A percentile compares a stretch with the other conserved stretches of the same genome.
phyloP scores from a whole-genome alignment of 92 coral and sea anemone genomes.

The Virgularia gustaviana region DNA sequence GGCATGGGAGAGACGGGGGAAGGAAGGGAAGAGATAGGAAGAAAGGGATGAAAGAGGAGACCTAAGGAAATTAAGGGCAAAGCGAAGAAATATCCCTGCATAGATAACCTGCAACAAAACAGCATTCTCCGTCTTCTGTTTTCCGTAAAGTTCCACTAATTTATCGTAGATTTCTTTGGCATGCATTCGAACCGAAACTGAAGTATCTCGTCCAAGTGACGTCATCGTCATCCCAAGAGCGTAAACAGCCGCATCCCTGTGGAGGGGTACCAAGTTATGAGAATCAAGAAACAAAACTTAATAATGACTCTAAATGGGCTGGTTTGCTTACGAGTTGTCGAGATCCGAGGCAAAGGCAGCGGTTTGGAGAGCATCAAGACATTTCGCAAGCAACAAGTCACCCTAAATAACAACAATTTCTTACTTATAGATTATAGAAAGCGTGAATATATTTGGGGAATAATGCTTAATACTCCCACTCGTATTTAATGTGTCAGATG shows the following conservation, averaged over 20 bases:
- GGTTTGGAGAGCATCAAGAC: conserved; percentile 67
- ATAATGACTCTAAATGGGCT: background rate
- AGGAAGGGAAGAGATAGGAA: background rate
- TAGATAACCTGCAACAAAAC: conserved; percentile 69
- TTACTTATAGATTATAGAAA: too few relatives aligned
- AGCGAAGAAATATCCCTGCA: background rate
- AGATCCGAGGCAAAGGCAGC: conserved; percentile 61
- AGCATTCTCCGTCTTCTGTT: conserved; percentile 47
- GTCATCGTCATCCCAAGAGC: conserved; percentile 80
- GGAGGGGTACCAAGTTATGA: background rate
- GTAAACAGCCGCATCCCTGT: conserved; percentile 85
- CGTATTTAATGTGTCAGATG: too few relatives aligned
- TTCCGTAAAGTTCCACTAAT: conserved; percentile 52
- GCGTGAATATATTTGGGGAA: too few relatives aligned
- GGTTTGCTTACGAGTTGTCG: conserved; percentile 74
- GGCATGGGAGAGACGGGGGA: background rate
- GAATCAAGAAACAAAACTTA: background rate
- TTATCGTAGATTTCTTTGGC: conserved; percentile 62
- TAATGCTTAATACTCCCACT: too few relatives aligned
- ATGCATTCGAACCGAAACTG: conserved; percentile 71
- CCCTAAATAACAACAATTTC: too few relatives aligned
- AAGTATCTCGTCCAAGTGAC: conserved; percentile 68
- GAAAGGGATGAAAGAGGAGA: background rate
- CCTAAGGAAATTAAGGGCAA: background rate
- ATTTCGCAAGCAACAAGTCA: conserved; percentile 65